Conservation (phyloP, 2,888 invertebrate species). For the Scaptomyza caliginosa region DNA sequence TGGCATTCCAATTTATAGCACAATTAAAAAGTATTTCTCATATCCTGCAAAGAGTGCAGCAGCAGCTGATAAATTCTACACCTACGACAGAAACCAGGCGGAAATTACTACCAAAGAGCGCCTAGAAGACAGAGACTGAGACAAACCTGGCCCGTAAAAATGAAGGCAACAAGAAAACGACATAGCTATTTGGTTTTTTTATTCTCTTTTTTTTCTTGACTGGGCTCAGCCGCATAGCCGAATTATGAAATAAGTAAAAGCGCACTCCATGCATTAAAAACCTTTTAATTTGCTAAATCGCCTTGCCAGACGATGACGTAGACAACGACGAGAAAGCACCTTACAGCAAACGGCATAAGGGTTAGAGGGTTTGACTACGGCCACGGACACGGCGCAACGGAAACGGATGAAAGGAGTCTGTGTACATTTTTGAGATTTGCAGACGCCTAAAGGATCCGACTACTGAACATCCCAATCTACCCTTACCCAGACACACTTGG, state of each 20-base stretch:
- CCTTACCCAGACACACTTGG: conserved; percentile 53
- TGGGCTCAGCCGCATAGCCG: conserved; percentile 49
- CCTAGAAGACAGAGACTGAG: conserved; percentile 32
- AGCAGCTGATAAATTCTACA: conserved; percentile 50
- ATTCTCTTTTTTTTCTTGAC: background rate
- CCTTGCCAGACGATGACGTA: conserved; percentile 80
- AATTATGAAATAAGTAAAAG: conserved; percentile 82
- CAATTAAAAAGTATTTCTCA: conserved; percentile 70
- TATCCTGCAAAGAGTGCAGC: conserved; percentile 58
- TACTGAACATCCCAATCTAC: conserved; percentile 11
- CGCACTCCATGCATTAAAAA: conserved; percentile 83
- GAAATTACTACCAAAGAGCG: conserved; percentile 54
- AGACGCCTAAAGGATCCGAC: conserved; percentile 74
- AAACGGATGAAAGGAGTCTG: conserved; percentile 70
- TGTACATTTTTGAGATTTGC: conserved; percentile 79
- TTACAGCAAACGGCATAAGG: conserved; percentile 24
- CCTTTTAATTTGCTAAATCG: conserved; percentile 84
- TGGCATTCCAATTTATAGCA: conserved; percentile 64
- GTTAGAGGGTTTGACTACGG: conserved; percentile 6
- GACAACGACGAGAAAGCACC: conserved; percentile 35
- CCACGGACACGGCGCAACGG: conserved; percentile 49
- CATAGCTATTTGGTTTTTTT: conserved; percentile 1
- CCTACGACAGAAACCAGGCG: conserved; percentile 46
- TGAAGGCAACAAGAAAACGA: conserved; percentile 40
- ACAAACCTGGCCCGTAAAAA: conserved; percentile 43